Percentiles rank a stretch among this genome's conserved stretches.
Conservation (phyloP, 1,140 invertebrate genomes). For the Andrena cerasifolii region DNA sequence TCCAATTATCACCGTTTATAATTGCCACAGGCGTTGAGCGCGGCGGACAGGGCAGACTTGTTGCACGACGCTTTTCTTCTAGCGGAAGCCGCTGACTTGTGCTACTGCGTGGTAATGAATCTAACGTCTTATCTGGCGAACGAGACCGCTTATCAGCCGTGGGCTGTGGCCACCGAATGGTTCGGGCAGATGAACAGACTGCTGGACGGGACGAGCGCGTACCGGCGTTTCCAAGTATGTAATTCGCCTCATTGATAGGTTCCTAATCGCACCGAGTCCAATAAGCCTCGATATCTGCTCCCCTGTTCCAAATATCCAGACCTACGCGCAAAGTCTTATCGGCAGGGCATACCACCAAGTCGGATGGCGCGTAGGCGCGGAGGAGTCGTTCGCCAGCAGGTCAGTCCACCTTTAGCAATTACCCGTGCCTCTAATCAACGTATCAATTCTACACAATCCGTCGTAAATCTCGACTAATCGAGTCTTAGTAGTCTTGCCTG, state of each 20-base stretch:
- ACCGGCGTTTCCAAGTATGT: constrained; percentile 23
- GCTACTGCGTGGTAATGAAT: constrained; percentile 85
- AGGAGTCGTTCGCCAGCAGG: constrained; percentile 24
- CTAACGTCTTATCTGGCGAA: constrained; percentile 85
- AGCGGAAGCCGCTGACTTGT: constrained; percentile 85
- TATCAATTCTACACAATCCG: too few species aligned
- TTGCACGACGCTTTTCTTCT: constrained; percentile 92
- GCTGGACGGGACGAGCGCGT: neutral
- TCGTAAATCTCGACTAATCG: too few species aligned
- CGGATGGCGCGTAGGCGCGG: constrained; percentile 1
- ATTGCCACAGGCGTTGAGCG: constrained; percentile 82
- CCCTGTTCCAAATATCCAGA: neutral
- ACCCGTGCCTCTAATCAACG: too few species aligned
- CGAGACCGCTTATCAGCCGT: constrained; percentile 88
- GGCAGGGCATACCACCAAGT: constrained; percentile 9
- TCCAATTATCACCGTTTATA: neutral
- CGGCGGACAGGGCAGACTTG: constrained; percentile 89
- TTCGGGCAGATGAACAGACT: constrained; percentile 24
- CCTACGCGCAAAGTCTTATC: constrained; percentile 20
- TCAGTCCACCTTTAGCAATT: constrained; percentile 53
- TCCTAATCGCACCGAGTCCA: too few species aligned
- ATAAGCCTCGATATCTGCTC: too few species aligned
- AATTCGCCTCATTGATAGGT: neutral
- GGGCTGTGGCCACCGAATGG: constrained; percentile 83
- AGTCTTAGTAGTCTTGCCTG: too few species aligned